Evolutionary conservation across 2,888 invertebrate species (phyloP), one percentile per base, ranked within the genome.

Genomic region (Theodoxus fluviatilis): DNA sequence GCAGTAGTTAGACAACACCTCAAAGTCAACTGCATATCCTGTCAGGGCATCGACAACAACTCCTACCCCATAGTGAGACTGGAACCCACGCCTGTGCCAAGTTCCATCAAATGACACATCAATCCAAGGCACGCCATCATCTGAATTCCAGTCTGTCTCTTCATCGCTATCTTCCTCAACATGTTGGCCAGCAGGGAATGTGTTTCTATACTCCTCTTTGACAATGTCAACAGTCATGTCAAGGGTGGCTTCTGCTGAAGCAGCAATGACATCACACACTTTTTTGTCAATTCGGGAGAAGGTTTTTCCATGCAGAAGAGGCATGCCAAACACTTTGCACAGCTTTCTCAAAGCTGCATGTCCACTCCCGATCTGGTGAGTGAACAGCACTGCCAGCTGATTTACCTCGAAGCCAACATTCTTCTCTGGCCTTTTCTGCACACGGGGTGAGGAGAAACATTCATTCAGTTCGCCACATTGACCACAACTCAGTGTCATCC

Each of bases 51-150:
- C 63, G 9, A 37, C 40, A 37, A 63, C 63, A 2, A 38, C 37
- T n/a, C 37, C 63, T 7, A 63, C n/a, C 15, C 63, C 63, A 38
- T 63, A 63, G 22, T 37, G 35, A 3, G 38, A 63, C 2, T 12
- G 12, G 22, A 63, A 63, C 38, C 63, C 37, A 1, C 37, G 0
- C 1, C 22, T 2, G 2, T 63, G 63, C 63, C 63, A 63, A 38
- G 63, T 59, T 18, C 59, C 59, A 59, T 59, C 59, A 59, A 59
- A 59, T 12, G 59, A n/a, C n/a, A 37, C 37, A 63, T 63, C 63
- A 38, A 25, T 63, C 63, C 38, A 63, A 12, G 63, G 63, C 0
- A 22, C 25, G n/a, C 63, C 63, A n/a, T 63, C 38, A 1, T 63
- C 35, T 35, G 37, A n/a, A 7, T 59, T 28, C 59, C 59, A 59